Base-by-base conservation (phyloP, 2,888 invertebrate species). In the Heliconius charithonia region DNA sequence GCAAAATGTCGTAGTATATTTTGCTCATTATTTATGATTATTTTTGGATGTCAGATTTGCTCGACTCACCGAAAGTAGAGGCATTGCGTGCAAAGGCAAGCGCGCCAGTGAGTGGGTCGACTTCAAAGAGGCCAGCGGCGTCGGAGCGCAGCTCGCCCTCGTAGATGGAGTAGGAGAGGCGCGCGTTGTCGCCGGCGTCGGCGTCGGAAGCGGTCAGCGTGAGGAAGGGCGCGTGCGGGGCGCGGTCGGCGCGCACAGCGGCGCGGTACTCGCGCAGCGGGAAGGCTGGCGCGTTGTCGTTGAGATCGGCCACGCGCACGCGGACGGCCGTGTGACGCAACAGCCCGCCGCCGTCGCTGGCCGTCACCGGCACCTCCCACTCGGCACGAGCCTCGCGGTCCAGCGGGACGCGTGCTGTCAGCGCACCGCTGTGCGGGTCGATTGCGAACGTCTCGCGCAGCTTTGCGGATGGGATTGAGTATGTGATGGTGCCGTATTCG, bases 281-380 rank as follows among this genome's bases (percentile, higher is more conserved):
- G 90, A 98, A 98, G 78, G 92, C 92, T 0, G 99, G 98, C 75
- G 96, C 94, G 90, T 98, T 97, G 89, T 98, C 98, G 92, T 98
- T 98, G 82, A 96, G 96, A 92, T 99, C 98, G 32, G 95, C 94
- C 72, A 99, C 97, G 89, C 96, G 96, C 65, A 99, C 97, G 89
- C 97, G 96, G 82, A 98, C 96, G 56, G 96, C 95, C 67, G 97
- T 95, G 90, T 97, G 97, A 29, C 97, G 97, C 81, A 97, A 95
- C 88, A 97, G 95, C 82, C 98, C 97, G 82, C 98, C 98, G 65
- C 96, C 97, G 92, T 99, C 99, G 56, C 96, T 96, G 16, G 98
- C 99, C 91, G 96, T 96, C 41, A 99, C 96, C 0, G 97, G 97
- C 83, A 99, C 96, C 89, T 87, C 88, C 92, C 92, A 93, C 85